phyloP scores from a whole-genome alignment of 2,888 invertebrate species.

The Pelosia muscerda region DNA sequence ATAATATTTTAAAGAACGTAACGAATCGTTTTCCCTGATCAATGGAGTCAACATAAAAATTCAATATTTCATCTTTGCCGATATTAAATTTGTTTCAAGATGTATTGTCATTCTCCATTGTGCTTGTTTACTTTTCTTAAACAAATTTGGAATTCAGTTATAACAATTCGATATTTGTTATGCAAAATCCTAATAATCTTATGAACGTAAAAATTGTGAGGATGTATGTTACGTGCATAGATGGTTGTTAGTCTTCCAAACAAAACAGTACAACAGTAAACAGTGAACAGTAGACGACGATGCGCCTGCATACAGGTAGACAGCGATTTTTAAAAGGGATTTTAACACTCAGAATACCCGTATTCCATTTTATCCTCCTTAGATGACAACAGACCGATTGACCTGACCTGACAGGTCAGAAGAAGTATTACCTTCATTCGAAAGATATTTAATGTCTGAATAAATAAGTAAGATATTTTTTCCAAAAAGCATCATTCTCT shows the following conservation, averaged over 20 bases:
- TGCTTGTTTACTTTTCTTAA: not conserved
- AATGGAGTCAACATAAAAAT: constrained; percentile 14
- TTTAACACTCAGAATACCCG: too few species aligned
- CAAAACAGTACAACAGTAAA: too few species aligned
- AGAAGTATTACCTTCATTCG: not conserved
- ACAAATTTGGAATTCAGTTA: not conserved
- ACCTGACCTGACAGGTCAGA: too few species aligned
- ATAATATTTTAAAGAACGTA: constrained; percentile 8
- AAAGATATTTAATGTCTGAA: not conserved
- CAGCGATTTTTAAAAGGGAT: too few species aligned
- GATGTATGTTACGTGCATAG: not conserved
- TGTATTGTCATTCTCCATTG: not conserved
- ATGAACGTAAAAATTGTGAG: not conserved
- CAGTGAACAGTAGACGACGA: too few species aligned
- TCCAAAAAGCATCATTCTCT: too few species aligned
- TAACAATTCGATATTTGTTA: not conserved
- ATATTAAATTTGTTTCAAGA: constrained; percentile 6
- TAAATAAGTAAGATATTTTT: too few species aligned
- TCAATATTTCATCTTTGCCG: constrained; percentile 13
- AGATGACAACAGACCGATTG: too few species aligned
- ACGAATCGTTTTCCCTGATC: constrained; percentile 5
- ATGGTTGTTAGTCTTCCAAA: too few species aligned
- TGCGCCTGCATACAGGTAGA: too few species aligned
- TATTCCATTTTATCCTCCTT: too few species aligned
- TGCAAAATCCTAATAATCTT: not conserved